Evolutionary conservation across 2,888 invertebrate species (phyloP), one percentile per base, ranked within the genome.

Genomic region (Orthonychiurus folsomi): DNA sequence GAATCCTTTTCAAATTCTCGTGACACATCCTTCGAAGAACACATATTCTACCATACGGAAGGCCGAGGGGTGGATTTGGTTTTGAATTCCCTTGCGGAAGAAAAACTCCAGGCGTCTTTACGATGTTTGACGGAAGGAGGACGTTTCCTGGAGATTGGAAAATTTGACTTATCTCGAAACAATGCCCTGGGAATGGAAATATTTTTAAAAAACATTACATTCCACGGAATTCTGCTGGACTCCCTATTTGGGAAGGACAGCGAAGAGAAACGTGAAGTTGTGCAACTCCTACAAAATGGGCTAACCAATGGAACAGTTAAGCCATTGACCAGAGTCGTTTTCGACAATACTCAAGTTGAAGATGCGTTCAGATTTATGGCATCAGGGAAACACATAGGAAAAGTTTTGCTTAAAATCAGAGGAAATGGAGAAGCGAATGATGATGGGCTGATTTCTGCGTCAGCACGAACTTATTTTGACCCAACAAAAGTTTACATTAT

Each of bases 131-230:
- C 80, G 2, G 76, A 77, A 65, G 81, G 82, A 75, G 83, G 91
- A 12, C 80, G 85, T 63, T 92, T 92, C 77, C 76, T 91, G 57
- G 91, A 92, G 79, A 91, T 93, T 65, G 91, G 92, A 54, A 92
- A 91, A 78, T 87, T 85, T 74, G 91, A 93, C 77, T 78, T 91
- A 73, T 82, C 84, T 0, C 81, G 81, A 69, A 86, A 92, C 74
- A 85, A 77, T 68, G 76, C 82, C 15, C 73, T 86, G 18, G 82
- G 81, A 1, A 81, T 90, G 83, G 79, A 84, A 24, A 75, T 82
- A 1, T 86, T 91, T 74, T 76, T 87, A 59, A 85, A 84, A 67
- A 86, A 87, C 73, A 80, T 85, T 24, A 84, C 85, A 66, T 88
- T 90, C 78, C 86, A 88, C 74, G 88, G 89, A 3, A 83, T 91